Evolutionary conservation across 30 jellyfish, hydroid and myxozoan genomes (phyloP).

Genomic region (Aurelia sp.): DNA sequence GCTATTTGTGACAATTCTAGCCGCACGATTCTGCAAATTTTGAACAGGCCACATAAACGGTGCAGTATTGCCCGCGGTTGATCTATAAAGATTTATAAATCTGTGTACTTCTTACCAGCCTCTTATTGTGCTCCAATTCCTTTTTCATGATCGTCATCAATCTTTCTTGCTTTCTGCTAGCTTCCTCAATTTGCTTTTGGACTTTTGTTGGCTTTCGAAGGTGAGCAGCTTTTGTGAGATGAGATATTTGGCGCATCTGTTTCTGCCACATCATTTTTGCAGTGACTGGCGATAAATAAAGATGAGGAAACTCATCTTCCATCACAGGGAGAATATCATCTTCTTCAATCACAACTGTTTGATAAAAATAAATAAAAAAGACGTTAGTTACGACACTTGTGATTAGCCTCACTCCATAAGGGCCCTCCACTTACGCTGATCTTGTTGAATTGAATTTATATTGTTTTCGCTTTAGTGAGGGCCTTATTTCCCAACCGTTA

Average conservation of each 20-base stretch:
- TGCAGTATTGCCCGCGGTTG: too few species aligned
- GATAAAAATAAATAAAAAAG: neutral
- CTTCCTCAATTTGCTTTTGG: slow-evolving; percentile 80
- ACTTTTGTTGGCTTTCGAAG: slow-evolving; percentile 60
- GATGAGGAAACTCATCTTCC: slow-evolving; percentile 97
- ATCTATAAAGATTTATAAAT: too few species aligned
- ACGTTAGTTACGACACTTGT: too few species aligned
- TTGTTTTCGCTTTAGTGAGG: too few species aligned
- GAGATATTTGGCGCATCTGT: slow-evolving; percentile 87
- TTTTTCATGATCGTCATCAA: slow-evolving; percentile 78
- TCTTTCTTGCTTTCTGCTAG: slow-evolving; percentile 84
- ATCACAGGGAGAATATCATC: slow-evolving; percentile 95
- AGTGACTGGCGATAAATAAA: slow-evolving; percentile 91
- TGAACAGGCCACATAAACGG: too few species aligned
- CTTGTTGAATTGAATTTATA: too few species aligned
- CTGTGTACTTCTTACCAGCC: slow-evolving; percentile 68
- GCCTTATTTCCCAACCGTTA: too few species aligned
- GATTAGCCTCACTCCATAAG: too few species aligned
- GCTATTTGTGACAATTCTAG: too few species aligned
- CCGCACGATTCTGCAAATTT: too few species aligned
- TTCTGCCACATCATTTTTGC: slow-evolving; percentile 96
- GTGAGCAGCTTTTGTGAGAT: slow-evolving; percentile 64
- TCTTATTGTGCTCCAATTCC: slow-evolving; percentile 84
- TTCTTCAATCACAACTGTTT: slow-evolving; percentile 77
- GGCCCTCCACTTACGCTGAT: too few species aligned